Conservation (phyloP, 2,888 invertebrate genomes). For the Standfussiana lucernea region DNA sequence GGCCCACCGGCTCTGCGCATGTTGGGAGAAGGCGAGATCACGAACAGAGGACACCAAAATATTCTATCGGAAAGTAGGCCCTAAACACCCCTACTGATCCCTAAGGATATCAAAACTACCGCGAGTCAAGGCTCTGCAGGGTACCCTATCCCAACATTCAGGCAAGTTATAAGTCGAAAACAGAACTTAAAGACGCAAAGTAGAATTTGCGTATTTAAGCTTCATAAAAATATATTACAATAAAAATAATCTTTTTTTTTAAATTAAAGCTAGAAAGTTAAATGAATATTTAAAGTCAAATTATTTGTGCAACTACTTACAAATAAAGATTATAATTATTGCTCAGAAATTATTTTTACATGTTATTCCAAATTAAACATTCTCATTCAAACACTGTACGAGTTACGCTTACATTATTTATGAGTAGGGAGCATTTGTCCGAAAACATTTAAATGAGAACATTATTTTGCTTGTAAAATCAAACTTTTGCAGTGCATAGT, state of each 20-base stretch:
- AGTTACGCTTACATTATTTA: background rate
- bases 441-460: constrained; percentile 33
- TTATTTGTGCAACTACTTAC: constrained; percentile 17
- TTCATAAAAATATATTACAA: constrained; percentile 62
- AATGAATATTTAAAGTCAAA: constrained; percentile 12
- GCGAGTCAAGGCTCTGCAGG: constrained; percentile 92
- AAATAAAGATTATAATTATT: constrained; percentile 68
- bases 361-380: constrained; percentile 32
- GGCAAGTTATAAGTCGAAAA: constrained; percentile 91
- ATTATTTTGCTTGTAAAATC: constrained; percentile 22
- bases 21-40: constrained; percentile 89
- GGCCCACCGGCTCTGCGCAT: constrained; percentile 92
- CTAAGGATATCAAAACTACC: constrained; percentile 63
- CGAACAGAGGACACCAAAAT: constrained; percentile 76
- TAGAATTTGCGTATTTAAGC: constrained; percentile 75
- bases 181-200: constrained; percentile 80
- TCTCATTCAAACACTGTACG: constrained; percentile 34
- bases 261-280: background rate
- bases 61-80: constrained; percentile 63
- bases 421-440: background rate
- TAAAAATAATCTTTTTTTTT: constrained; percentile 61
- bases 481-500: constrained; percentile 37
- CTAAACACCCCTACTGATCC: constrained; percentile 76
- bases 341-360: constrained; percentile 21
- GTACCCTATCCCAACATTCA: constrained; percentile 99